A percentile compares a stretch with the other conserved stretches of the same genome.
phyloP scores from a whole-genome alignment of 2,113 vertebrate species.

The Hiodon alosoides region DNA sequence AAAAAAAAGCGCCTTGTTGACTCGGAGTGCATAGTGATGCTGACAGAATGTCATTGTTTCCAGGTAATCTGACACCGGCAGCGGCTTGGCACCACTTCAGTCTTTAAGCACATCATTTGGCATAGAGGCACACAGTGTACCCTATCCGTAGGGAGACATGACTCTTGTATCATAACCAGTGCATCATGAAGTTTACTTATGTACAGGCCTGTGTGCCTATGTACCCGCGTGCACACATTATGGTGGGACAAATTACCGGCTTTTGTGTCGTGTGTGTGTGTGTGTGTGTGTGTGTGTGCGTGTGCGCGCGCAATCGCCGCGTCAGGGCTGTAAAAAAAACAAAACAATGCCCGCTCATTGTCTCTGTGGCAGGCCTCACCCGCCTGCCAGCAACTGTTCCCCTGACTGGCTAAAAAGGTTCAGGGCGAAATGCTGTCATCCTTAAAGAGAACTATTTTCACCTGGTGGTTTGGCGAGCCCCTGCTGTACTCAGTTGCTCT shows the following conservation, averaged over 20 bases:
- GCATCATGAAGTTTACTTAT: neutral
- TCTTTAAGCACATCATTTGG: slow-evolving; percentile 58
- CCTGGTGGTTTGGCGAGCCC: slow-evolving; percentile 43
- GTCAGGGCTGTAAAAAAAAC: neutral
- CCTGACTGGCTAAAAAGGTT: slow-evolving; percentile 18
- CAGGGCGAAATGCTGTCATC: slow-evolving; percentile 33
- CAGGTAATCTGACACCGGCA: slow-evolving; percentile 53
- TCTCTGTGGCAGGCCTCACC: slow-evolving; percentile 14
- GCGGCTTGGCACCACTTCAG: slow-evolving; percentile 42
- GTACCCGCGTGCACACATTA: neutral
- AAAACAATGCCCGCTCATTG: slow-evolving; percentile 41
- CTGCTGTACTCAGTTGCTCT: slow-evolving; percentile 46
- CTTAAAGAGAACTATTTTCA: slow-evolving; percentile 43
- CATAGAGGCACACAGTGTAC: slow-evolving; percentile 44
- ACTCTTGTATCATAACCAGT: neutral
- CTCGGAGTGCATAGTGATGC: slow-evolving; percentile 36
- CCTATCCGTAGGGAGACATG: slow-evolving; percentile 24
- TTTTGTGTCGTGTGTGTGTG: neutral
- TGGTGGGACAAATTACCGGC: neutral
- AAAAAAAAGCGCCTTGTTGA: slow-evolving; percentile 50
- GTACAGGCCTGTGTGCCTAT: neutral
- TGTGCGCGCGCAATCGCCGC: neutral
- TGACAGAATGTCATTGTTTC: slow-evolving; percentile 64
- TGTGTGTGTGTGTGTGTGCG: neutral
- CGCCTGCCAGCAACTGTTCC: neutral